Percentiles rank a stretch among this genome's conserved stretches.
These are phyloP conservation scores for Temnothorax longispinosus DNA, from an alignment of 1,140 invertebrate species.

Conservation along the genomic window DNA sequence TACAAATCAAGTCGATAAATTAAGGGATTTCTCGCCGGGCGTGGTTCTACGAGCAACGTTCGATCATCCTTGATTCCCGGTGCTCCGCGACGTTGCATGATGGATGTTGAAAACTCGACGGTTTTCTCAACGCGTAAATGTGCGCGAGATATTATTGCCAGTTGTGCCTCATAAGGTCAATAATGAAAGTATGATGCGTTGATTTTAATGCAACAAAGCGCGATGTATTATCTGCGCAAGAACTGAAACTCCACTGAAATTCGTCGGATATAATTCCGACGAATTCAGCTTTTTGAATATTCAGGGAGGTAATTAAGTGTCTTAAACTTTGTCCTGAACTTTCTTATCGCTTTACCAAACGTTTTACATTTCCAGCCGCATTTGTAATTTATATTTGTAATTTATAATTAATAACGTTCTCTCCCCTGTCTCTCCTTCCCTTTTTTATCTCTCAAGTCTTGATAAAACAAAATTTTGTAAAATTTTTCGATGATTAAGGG, in stretches of 20 bases:
- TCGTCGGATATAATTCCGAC: not conserved
- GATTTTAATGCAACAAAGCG: not conserved
- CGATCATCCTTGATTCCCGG: conserved; percentile 58
- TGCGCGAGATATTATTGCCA: conserved; percentile 38
- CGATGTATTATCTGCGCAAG: not conserved
- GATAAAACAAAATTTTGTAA: not conserved
- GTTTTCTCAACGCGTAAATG: not conserved
- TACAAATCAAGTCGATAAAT: conserved; percentile 61
- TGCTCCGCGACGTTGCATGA: conserved; percentile 19
- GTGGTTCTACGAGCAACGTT: conserved; percentile 44
- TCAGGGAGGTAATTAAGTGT: not conserved
- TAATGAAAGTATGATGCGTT: conserved; percentile 35
- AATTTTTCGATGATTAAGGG: not conserved
- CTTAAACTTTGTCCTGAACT: not conserved
- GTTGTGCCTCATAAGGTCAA: not conserved
- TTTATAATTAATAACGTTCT: not conserved
- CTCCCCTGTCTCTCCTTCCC: not conserved
- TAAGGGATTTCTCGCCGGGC: conserved; percentile 33
- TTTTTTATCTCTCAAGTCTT: not conserved
- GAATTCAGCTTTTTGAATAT: conserved; percentile 13
- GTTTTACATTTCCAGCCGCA: not conserved
- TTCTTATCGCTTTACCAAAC: not conserved
- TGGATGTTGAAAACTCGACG: conserved; percentile 46
- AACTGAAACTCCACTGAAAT: not conserved
- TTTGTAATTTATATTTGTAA: conserved; percentile 11